Base-by-base conservation (phyloP, 1,140 invertebrate genomes). In the Drosophila murphyi region DNA sequence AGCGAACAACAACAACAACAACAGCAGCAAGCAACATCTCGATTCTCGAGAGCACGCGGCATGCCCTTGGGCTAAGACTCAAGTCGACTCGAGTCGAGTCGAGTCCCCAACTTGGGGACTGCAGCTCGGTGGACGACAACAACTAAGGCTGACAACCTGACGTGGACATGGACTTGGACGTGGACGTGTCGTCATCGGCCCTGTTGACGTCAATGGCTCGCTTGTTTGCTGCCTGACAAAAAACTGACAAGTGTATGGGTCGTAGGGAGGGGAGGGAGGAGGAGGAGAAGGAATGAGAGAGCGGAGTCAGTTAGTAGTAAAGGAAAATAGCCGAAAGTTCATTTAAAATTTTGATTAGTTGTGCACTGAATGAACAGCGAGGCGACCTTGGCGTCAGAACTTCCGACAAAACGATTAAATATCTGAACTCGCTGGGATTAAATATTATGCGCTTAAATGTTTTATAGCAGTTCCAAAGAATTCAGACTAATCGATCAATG, bases 141-240 rank as follows among this genome's bases (percentile, higher is more conserved):
- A 64, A 41, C 39, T 41, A n/a, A 43, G 52, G 29, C 76, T 81
- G 83, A 88, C 83, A 88, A 78, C 56, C 79, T 82, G 82, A 73
- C 65, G 41, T 73, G 31, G 31, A 52, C 50, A 10, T 52, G 41
- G 37, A 79, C 80, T 76, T 85, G 82, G 31, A 52, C 50, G 31
- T 52, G 41, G 37, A 79, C 80, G 79, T 85, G 82, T 86, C 82
- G 78, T 85, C 82, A 81, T 85, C 80, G 72, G 68, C 77, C 78
- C 77, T 81, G 75, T 78, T 68, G 75, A 82, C 82, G 80, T 82
- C 80, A 82, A 83, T 78, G 80, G 76, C 61, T 45, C 69, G 75
- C 76, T 86, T 82, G 78, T 87, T 87, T 87, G 80, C 79, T 80
- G 83, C 67, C 83, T 89, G 83, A 85, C 80, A 62, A 62, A 67